These are phyloP conservation scores for Tanypteryx hageni DNA, from an alignment of 2,888 invertebrate species.

Conservation along the genomic window DNA sequence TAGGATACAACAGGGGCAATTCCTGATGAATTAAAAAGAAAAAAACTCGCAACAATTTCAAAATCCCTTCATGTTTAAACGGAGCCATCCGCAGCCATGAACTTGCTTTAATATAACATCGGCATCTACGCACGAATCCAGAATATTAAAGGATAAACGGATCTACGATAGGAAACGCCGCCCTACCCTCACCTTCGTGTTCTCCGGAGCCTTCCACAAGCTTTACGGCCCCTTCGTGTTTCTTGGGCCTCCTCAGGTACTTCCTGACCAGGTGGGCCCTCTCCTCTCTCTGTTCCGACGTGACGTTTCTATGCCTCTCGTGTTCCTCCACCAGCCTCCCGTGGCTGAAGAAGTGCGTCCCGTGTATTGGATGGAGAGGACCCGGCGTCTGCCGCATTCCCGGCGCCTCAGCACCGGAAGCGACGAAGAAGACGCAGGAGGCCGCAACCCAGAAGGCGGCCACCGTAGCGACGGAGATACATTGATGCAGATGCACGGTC, in stretches of 20 bases:
- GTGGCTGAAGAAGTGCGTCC: slow-evolving; percentile 42
- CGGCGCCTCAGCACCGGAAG: slow-evolving; percentile 32
- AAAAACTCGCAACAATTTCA: no score
- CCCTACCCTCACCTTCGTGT: slow-evolving; percentile 82
- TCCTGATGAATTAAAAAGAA: no score
- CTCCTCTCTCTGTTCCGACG: slow-evolving; percentile 69
- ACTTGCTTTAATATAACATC: no score
- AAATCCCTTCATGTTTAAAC: no score
- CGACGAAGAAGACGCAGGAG: slow-evolving; percentile 11
- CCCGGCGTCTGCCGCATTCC: slow-evolving; percentile 22
- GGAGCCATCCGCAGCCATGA: no score
- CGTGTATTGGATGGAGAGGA: slow-evolving; percentile 22
- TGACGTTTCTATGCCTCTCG: slow-evolving; percentile 25
- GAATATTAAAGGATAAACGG: no score
- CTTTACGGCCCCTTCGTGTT: slow-evolving; percentile 85
- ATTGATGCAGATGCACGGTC: slow-evolving; percentile 23
- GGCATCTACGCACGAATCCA: no score
- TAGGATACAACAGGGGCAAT: no score
- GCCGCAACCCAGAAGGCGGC: slow-evolving; percentile 28
- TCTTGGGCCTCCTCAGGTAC: slow-evolving; percentile 83
- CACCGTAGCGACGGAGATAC: not conserved
- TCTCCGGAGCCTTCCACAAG: slow-evolving; percentile 83
- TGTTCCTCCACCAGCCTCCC: slow-evolving; percentile 50
- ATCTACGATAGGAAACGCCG: no score
- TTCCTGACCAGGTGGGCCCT: slow-evolving; percentile 82